phyloP scores from a whole-genome alignment of 2,113 vertebrate species.

The Gavia stellata region DNA sequence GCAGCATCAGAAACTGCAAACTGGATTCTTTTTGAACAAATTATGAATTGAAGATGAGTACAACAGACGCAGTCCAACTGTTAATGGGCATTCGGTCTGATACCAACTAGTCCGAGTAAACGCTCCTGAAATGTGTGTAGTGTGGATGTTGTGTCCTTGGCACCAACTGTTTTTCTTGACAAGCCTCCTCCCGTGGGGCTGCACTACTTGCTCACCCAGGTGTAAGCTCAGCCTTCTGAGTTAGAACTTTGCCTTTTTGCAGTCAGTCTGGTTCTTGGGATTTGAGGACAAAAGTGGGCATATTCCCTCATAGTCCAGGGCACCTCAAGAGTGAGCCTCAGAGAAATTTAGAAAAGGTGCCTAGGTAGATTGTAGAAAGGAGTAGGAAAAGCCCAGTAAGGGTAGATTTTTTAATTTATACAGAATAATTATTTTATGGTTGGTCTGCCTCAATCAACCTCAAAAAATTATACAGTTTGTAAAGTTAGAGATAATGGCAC shows the following conservation, averaged over 20 bases:
- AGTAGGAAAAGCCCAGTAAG: not conserved
- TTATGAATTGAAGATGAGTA: not conserved
- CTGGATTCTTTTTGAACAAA: not conserved
- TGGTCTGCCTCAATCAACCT: not conserved
- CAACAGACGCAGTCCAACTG: not conserved
- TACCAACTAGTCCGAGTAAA: not conserved
- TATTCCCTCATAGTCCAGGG: not conserved
- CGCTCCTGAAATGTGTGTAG: fast-evolving
- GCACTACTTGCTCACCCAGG: fast-evolving
- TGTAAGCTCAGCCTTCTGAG: not conserved
- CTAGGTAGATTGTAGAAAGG: not conserved
- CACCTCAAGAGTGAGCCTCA: not conserved
- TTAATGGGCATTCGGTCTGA: not conserved
- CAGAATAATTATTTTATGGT: not conserved
- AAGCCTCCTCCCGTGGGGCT: not conserved
- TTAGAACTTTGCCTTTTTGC: not conserved
- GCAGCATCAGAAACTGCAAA: not conserved
- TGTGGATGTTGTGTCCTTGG: fast-evolving
- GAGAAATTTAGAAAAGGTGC: not conserved
- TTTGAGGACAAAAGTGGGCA: not conserved
- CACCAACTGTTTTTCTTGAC: not conserved
- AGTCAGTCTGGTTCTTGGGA: not conserved
- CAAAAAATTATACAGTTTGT: not conserved
- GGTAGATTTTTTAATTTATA: not conserved
- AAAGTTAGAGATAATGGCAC: not conserved